A percentile compares a stretch with the other conserved stretches of the same genome.
phyloP scores from a whole-genome alignment of 2,113 vertebrate species.

The Callopanchax toddi region DNA sequence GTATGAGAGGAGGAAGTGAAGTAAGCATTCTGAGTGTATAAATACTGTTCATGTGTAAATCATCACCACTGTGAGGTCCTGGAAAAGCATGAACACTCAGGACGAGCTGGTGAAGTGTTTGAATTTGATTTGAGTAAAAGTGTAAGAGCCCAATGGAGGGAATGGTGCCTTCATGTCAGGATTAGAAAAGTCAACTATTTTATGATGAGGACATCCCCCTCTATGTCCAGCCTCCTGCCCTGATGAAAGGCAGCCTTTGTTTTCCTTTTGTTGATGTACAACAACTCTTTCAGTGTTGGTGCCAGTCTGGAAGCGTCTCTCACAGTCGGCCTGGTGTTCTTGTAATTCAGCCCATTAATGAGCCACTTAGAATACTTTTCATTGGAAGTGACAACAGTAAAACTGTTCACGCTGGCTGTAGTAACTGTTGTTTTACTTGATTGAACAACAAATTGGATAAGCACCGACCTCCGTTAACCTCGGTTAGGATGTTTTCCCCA shows the following conservation, averaged over 20 bases:
- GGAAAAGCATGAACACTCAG: no score
- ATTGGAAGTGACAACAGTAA: constrained; percentile 31
- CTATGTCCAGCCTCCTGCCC: neutral
- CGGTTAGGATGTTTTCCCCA: constrained; percentile 7
- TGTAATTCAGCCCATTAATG: constrained; percentile 50
- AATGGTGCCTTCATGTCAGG: neutral
- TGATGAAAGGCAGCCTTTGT: constrained; percentile 51
- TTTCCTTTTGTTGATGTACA: constrained; percentile 35
- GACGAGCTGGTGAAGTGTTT: no score
- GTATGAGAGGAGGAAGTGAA: no score
- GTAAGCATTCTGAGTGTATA: no score
- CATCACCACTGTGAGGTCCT: no score
- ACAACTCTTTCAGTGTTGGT: constrained; percentile 41
- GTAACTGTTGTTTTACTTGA: constrained; percentile 52
- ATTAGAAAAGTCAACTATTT: neutral
- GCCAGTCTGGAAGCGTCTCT: constrained; percentile 21
- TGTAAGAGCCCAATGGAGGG: no score
- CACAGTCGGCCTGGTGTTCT: constrained; percentile 45
- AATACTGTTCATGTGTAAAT: no score
- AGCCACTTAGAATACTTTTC: constrained; percentile 44
- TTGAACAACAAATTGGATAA: constrained; percentile 59
- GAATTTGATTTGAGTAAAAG: no score
- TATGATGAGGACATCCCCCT: neutral
- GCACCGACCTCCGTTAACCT: constrained; percentile 20
- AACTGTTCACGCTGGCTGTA: neutral